phyloP scores from a whole-genome alignment of 1,140 invertebrate species.

The Trypoxylus dichotomus region DNA sequence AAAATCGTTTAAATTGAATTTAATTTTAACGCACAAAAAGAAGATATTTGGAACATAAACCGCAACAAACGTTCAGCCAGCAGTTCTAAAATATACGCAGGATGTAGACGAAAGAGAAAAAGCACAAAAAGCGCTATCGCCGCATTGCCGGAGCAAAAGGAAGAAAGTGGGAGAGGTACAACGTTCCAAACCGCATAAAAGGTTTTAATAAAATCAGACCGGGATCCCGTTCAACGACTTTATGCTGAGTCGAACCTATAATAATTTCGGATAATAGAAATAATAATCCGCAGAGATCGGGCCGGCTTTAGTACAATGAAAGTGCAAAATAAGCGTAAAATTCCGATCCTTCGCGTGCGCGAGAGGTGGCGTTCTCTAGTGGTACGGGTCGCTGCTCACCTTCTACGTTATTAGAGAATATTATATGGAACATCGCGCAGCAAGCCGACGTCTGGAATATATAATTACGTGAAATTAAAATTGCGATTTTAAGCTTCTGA shows the following conservation, averaged over 20 bases:
- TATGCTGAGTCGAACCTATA: conserved; percentile 36
- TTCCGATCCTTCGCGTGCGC: conserved; percentile 2
- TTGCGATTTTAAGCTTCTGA: no score
- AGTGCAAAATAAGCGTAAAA: conserved; percentile 36
- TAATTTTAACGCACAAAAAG: no score
- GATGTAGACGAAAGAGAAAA: background rate
- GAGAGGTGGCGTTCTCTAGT: no score
- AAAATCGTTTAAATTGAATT: no score
- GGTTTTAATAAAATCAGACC: background rate
- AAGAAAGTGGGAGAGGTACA: conserved; percentile 4
- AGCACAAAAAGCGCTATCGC: background rate
- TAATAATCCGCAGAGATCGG: conserved; percentile 32
- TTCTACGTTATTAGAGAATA: no score
- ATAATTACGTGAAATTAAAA: no score
- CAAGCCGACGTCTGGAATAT: no score
- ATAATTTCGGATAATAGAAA: conserved; percentile 37
- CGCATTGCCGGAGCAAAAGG: background rate
- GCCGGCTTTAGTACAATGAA: conserved; percentile 34
- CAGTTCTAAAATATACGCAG: no score
- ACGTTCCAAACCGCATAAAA: background rate
- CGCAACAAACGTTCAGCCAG: no score
- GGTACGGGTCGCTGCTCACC: no score
- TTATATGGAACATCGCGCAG: no score
- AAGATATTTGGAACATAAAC: no score
- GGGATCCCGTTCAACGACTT: background rate